phyloP scores from a whole-genome alignment of 1,140 invertebrate species.

The Augochlora pura region DNA sequence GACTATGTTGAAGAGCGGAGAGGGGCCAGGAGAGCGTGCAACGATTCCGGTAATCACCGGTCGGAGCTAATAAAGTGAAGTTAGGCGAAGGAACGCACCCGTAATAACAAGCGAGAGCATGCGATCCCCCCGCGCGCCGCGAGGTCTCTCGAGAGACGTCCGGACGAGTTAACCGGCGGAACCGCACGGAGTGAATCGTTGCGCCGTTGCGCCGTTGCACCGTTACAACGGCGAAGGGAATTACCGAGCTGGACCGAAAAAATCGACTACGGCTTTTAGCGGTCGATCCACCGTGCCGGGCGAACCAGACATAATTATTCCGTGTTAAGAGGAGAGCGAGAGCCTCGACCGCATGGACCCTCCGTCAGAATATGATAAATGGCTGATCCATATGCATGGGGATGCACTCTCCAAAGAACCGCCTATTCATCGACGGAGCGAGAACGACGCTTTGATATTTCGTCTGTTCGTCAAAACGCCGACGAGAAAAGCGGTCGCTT shows the following conservation, averaged over 20 bases:
- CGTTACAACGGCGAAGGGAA: too few species aligned
- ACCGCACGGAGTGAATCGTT: too few species aligned
- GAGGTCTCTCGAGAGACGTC: too few species aligned
- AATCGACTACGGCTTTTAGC: not conserved
- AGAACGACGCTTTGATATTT: slow-evolving; percentile 42
- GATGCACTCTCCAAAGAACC: slow-evolving; percentile 24
- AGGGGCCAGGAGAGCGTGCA: too few species aligned
- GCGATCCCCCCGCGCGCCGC: too few species aligned
- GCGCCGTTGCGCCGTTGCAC: too few species aligned
- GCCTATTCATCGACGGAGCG: slow-evolving; percentile 26
- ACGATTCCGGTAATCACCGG: too few species aligned
- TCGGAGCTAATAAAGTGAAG: too few species aligned
- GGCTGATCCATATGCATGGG: slow-evolving; percentile 55
- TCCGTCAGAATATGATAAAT: slow-evolving; percentile 51
- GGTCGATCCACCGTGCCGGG: not conserved
- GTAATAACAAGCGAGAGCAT: too few species aligned
- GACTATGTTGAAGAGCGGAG: too few species aligned
- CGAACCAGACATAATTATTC: slow-evolving; percentile 35
- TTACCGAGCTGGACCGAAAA: not conserved
- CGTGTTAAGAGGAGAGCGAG: slow-evolving; percentile 13
- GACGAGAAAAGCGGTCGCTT: not conserved
- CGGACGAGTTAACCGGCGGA: too few species aligned
- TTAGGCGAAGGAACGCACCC: too few species aligned
- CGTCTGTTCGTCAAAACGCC: not conserved
- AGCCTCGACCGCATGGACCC: not conserved